A percentile compares a stretch with the other conserved stretches of the same genome.
Evolutionary conservation across 1,140 invertebrate genomes (phyloP).

Genomic region (Portunus trituberculatus): DNA sequence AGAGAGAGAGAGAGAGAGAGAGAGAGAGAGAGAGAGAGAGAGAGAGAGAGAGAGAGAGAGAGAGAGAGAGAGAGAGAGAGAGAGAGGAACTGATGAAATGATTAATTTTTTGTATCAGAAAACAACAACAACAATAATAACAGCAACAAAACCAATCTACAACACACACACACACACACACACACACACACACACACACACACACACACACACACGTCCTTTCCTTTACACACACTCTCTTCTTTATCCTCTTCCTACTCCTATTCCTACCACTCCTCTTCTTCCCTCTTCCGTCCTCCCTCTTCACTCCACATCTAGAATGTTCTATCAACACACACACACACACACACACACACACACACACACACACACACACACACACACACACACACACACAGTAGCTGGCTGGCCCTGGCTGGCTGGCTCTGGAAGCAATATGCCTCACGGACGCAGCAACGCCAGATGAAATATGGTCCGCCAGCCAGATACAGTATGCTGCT

Average conservation of each 20-base stretch:
- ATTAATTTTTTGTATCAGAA: too few species aligned
- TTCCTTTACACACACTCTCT: background rate
- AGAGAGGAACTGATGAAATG: background rate
- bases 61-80: slow-evolving; percentile 38
- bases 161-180: background rate
- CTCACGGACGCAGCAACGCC: slow-evolving; percentile 40
- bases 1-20: background rate
- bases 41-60: background rate
- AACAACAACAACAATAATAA: too few species aligned
- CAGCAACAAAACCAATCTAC: too few species aligned
- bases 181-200: background rate
- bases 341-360: background rate
- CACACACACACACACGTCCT: background rate
- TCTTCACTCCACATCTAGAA: background rate
- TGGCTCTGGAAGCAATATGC: slow-evolving; percentile 65
- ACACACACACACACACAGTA: background rate
- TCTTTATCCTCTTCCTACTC: background rate
- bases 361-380: too few species aligned
- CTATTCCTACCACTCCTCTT: background rate
- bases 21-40: background rate
- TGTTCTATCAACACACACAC: slow-evolving; percentile 8
- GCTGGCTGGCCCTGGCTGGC: background rate
- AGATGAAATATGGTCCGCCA: slow-evolving; percentile 72
- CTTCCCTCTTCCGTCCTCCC: background rate
- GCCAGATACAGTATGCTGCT: slow-evolving; percentile 70